These are phyloP conservation scores for Phoenicopterus ruber DNA, from an alignment of 2,113 vertebrate species.

Conservation along the genomic window DNA sequence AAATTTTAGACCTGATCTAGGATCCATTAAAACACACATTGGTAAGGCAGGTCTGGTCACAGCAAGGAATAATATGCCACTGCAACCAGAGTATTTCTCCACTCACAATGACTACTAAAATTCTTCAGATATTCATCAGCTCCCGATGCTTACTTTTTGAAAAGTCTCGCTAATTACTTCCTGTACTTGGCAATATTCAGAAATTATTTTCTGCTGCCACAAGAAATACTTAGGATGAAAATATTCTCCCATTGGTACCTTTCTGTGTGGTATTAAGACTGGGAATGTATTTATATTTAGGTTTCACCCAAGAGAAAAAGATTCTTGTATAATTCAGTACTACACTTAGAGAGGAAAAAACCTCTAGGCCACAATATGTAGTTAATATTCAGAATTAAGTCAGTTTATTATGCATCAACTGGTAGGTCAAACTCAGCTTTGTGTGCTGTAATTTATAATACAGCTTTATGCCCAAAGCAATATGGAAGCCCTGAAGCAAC, in stretches of 20 bases:
- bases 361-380: slow-evolving; percentile 86
- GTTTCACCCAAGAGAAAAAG: slow-evolving; percentile 76
- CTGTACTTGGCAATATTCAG: slow-evolving; percentile 34
- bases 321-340: slow-evolving; percentile 85
- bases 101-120: background rate
- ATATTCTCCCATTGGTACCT: slow-evolving; percentile 67
- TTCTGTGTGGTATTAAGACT: slow-evolving; percentile 66
- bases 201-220: slow-evolving; percentile 61
- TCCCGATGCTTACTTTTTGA: background rate
- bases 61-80: background rate
- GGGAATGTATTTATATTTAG: slow-evolving; percentile 78
- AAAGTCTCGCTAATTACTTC: slow-evolving; percentile 54
- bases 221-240: slow-evolving; percentile 71
- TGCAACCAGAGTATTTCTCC: background rate
- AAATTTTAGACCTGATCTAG: background rate
- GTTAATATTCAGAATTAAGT: slow-evolving; percentile 85
- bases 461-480: slow-evolving; percentile 89
- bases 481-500: slow-evolving; percentile 74
- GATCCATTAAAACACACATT: background rate
- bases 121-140: background rate
- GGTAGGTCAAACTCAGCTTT: slow-evolving; percentile 95
- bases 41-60: background rate
- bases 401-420: slow-evolving; percentile 86
- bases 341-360: slow-evolving; percentile 80
- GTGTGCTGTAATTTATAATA: slow-evolving; percentile 93